A percentile compares a stretch with the other conserved stretches of the same genome.
These are phyloP conservation scores for Spongia lamella DNA, from an alignment of 37 sponge, comb jelly and placozoan species.

Conservation along the genomic window DNA sequence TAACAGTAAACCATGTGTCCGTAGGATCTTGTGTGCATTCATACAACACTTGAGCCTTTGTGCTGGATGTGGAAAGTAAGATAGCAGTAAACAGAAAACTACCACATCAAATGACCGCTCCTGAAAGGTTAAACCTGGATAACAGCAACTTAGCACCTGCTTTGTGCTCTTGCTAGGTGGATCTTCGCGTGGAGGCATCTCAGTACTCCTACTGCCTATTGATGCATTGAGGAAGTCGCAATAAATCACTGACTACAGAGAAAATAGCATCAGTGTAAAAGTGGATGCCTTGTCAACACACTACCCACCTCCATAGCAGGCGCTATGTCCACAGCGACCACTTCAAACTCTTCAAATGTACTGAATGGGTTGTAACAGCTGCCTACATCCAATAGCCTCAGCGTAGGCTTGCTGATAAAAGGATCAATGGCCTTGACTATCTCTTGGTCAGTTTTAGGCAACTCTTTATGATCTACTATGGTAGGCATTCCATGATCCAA, in stretches of 20 bases:
- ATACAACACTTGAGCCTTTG: slow-evolving; percentile 73
- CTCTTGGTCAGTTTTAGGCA: slow-evolving; percentile 25
- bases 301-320: slow-evolving; percentile 68
- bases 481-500: slow-evolving; percentile 34
- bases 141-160: too few relatives aligned
- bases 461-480: neutral
- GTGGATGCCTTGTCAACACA: too few relatives aligned
- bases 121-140: neutral
- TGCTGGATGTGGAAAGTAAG: slow-evolving; percentile 63
- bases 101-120: slow-evolving; percentile 52
- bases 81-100: slow-evolving; percentile 76
- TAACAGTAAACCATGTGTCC: slow-evolving; percentile 63
- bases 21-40: slow-evolving; percentile 59
- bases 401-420: neutral
- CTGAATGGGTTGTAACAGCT: slow-evolving; percentile 87
- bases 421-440: neutral
- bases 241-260: slow-evolving; percentile 49
- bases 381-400: slow-evolving; percentile 72
- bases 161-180: too few relatives aligned
- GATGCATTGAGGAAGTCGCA: slow-evolving; percentile 69
- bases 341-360: slow-evolving; percentile 14
- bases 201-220: neutral
- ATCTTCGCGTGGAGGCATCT: too few relatives aligned
- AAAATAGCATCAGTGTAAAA: neutral
- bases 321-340: slow-evolving; percentile 71